A percentile compares a stretch with the other conserved stretches of the same genome.
phyloP scores from a whole-genome alignment of 2,113 vertebrate genomes.

The Terrapene triunguis region DNA sequence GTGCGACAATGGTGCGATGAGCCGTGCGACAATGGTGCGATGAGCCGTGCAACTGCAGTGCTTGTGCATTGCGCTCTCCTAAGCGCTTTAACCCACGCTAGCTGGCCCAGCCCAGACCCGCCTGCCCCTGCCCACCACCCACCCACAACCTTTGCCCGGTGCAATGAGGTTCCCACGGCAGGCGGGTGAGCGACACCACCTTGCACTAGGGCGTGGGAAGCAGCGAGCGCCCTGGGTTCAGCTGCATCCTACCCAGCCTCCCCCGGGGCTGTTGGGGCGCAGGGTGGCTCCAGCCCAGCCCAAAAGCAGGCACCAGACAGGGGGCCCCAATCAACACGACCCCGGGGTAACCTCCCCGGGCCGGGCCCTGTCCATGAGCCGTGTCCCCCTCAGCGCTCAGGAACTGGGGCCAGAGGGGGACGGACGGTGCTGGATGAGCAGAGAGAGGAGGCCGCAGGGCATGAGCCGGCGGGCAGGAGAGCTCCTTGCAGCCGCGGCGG shows the following conservation, averaged over 20 bases:
- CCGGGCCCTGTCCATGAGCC: neutral
- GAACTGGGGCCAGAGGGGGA: too few species aligned
- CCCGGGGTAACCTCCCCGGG: neutral
- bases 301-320: neutral
- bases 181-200: neutral
- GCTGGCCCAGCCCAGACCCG: neutral
- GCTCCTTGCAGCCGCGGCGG: too few species aligned
- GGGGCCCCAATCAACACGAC: too few species aligned
- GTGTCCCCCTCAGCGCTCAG: too few species aligned
- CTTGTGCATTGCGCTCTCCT: neutral
- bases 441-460: neutral
- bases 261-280: neutral
- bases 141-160: neutral
- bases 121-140: neutral
- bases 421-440: neutral
- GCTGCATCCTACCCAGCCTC: neutral
- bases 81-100: neutral
- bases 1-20: neutral
- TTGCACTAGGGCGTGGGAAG: neutral
- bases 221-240: neutral
- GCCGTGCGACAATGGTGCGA: neutral
- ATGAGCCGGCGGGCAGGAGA: neutral
- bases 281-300: neutral
- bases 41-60: neutral
- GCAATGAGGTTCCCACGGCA: neutral